Base-by-base conservation (phyloP, 2,113 vertebrate genomes). In the Brachyhypopomus gauderio region DNA sequence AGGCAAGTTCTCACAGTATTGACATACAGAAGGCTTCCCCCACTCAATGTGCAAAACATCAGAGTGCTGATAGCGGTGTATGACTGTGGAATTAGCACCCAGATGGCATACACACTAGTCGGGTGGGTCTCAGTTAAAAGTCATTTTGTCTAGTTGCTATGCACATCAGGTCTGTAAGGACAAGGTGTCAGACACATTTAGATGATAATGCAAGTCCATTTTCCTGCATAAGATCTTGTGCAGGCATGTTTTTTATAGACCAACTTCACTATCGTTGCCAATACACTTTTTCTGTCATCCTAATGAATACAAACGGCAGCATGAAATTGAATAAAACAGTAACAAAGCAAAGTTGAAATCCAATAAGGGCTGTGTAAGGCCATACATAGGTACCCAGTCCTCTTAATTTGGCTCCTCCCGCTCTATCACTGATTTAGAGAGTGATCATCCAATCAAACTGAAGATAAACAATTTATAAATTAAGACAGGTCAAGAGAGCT, bases 271-370 rank as follows among this genome's bases (percentile, higher is more conserved):
- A 81, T 58, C 62, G 78, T 75, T 84, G 74, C 72, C 82, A n/a
- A 34, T 45, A 75, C 64, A 82, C 75, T 85, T 71, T 41, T 66
- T 75, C 73, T 75, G 45, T 76, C 71, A 85, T 60, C n/a, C 70
- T 89, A 88, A 91, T 86, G 86, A 89, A 87, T 87, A 88, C 86
- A 88, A 91, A 90, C 77, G 83, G 83, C 83, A 45, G 85, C 19
- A 4, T 81, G 84, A 81, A 90, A 91, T 85, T 88, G 78, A 92
- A 90, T 91, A 88, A 92, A 91, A 89, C 78, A 79, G 78, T 84
- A 83, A 87, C 74, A 79, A 78, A 69, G 70, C 72, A 1, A 85
- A 88, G 83, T 36, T 72, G 58, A 81, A 89, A 90, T 89, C 87
- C 87, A 89, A 91, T 91, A 80, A 90, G 85, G 85, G 90, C 91